Base-by-base conservation (phyloP, 2,113 vertebrate genomes). In the Falco punctatus region DNA sequence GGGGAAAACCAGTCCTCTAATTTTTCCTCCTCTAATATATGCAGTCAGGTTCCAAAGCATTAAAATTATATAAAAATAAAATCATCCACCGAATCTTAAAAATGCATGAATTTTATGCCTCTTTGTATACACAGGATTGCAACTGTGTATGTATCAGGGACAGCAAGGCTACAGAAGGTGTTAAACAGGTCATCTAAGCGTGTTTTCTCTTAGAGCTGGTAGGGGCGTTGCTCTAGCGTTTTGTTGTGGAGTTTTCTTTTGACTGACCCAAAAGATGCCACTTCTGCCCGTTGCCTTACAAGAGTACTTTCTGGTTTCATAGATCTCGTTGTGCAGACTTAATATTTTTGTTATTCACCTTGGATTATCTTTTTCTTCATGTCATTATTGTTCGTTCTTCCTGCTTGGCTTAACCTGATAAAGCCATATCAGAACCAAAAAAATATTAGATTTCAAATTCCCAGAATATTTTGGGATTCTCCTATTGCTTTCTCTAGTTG, bases 41-140 rank as follows among this genome's bases (percentile, higher is more conserved):
- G 78, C 64, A 89, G 73, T 32, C 57, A 81, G 73, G 48, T 91
- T 94, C 82, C 35, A 81, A 87, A 86, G 71, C 65, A 52, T 48
- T 81, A 65, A 72, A 85, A 54, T 48, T 75, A 58, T 55, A 58
- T 61, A 33, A 57, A 49, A 73, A 59, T 52, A 75, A 77, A 44
- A 23, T 51, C 30, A 69, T 69, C 72, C 28, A 33, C 33, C 2
- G 4, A 57, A 54, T 70, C 42, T 62, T 62, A 48, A 86, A 91
- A 35, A 1, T 13, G 6, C 7, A 4, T 28, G 2, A 44, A 30
- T 84, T 87, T 79, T 52, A 38, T 73, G 49, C n/a, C 27, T 70
- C 17, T 75, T 10, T 58, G 1, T n/a, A 16, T 67, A 59, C 24
- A 79, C 54, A 71, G 32, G 16, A 17, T 42, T 61, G 66, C 32